A percentile compares a stretch with the other conserved stretches of the same genome.
Evolutionary conservation across 2,888 invertebrate species (phyloP).

Genomic region (Tetranychus piercei): DNA sequence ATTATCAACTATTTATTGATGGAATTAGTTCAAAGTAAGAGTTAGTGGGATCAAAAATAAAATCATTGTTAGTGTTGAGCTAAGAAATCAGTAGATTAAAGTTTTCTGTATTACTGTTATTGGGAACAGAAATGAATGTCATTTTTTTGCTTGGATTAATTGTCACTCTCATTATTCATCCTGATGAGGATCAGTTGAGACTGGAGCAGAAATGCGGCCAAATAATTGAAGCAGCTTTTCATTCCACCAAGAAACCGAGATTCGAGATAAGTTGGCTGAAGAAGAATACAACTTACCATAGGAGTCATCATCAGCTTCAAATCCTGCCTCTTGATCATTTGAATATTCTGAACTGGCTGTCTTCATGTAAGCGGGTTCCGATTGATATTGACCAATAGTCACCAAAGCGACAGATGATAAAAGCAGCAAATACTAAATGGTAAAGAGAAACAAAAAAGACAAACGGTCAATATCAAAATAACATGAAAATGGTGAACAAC

Average conservation of each 20-base stretch:
- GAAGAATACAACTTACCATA: background rate
- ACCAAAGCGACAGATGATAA: slow-evolving; percentile 5
- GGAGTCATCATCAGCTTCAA: background rate
- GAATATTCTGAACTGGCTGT: background rate
- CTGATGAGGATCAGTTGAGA: background rate
- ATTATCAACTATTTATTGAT: background rate
- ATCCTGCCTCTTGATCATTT: slow-evolving; percentile 2
- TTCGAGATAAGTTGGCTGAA: background rate
- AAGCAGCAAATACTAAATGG: slow-evolving; percentile 4
- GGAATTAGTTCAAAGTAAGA: background rate
- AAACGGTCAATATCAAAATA: background rate
- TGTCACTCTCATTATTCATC: background rate
- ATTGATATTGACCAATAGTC: slow-evolving; percentile 2
- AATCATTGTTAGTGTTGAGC: background rate
- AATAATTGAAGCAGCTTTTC: background rate
- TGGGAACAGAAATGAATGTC: background rate
- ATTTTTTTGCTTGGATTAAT: background rate
- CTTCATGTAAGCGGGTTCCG: slow-evolving; percentile 8
- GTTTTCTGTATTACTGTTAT: no score
- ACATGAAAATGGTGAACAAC: no score
- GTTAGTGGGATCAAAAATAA: background rate
- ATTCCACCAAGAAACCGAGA: background rate
- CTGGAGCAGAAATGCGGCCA: background rate
- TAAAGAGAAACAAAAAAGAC: background rate
- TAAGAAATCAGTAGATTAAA: no score